These are phyloP conservation scores for Coracopsis vasa DNA, from an alignment of 2,113 vertebrate genomes.

Conservation along the genomic window DNA sequence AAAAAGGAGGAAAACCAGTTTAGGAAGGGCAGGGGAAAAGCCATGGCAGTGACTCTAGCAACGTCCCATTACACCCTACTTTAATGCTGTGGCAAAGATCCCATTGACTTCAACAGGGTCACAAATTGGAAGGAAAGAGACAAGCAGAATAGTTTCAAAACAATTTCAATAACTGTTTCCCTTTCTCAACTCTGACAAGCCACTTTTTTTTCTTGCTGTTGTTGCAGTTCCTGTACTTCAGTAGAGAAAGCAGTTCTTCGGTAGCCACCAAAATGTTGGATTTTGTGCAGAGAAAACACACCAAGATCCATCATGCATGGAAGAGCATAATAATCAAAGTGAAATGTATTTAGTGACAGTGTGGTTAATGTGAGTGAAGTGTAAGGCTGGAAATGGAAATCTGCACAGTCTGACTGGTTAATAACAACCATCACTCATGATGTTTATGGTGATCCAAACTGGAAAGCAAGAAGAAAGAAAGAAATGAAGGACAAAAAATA, in stretches of 20 bases:
- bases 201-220: neutral
- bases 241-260: neutral
- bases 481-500: neutral
- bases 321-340: neutral
- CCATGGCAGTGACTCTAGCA: neutral
- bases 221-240: neutral
- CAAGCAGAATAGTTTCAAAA: constrained; percentile 14
- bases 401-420: neutral
- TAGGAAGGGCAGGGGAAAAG: neutral
- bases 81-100: neutral
- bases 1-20: constrained; percentile 3
- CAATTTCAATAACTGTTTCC: neutral
- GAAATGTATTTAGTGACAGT: neutral
- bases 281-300: neutral
- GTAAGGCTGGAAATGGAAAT: neutral
- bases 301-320: neutral
- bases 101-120: neutral
- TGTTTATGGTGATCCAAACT: neutral
- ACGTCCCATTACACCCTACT: neutral
- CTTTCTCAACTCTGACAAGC: neutral
- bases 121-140: neutral
- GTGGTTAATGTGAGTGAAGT: neutral
- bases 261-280: neutral
- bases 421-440: neutral
- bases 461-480: neutral